phyloP scores from a whole-genome alignment of 2,113 vertebrate genomes.

The Herpailurus yagouaroundi region DNA sequence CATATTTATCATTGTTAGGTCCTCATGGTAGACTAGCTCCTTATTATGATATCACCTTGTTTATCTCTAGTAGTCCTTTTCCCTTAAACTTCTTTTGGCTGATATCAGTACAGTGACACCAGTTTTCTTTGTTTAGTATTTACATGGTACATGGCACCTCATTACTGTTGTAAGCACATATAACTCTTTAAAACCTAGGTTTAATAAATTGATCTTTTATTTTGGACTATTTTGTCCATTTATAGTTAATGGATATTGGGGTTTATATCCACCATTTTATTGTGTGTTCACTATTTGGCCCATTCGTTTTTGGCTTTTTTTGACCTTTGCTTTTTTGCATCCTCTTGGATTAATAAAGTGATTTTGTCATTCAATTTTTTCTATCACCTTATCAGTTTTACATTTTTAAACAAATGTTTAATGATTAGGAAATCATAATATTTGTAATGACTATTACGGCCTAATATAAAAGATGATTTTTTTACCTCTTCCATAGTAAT shows the following conservation, averaged over 20 bases:
- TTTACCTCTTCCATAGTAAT: background rate
- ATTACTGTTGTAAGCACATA: background rate
- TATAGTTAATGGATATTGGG: background rate
- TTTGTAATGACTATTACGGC: background rate
- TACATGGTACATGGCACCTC: background rate
- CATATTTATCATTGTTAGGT: background rate
- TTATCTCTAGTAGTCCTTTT: background rate
- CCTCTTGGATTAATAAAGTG: background rate
- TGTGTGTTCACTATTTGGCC: background rate
- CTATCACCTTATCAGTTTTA: background rate
- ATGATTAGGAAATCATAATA: background rate
- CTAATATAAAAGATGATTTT: background rate
- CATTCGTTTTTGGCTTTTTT: background rate
- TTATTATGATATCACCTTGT: background rate
- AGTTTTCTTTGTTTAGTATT: background rate
- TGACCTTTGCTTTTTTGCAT: background rate
- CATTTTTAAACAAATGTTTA: background rate
- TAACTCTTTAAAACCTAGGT: background rate
- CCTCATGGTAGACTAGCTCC: background rate
- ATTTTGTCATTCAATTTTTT: background rate
- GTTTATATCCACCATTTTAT: background rate
- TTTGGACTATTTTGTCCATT: background rate
- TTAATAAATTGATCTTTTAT: background rate
- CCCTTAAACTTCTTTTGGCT: background rate
- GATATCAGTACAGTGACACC: background rate